Evolutionary conservation across 2,797 vertebrate species (phyloP), one percentile per base, ranked within the genome.

Genomic region (Rhabdomys pumilio): DNA sequence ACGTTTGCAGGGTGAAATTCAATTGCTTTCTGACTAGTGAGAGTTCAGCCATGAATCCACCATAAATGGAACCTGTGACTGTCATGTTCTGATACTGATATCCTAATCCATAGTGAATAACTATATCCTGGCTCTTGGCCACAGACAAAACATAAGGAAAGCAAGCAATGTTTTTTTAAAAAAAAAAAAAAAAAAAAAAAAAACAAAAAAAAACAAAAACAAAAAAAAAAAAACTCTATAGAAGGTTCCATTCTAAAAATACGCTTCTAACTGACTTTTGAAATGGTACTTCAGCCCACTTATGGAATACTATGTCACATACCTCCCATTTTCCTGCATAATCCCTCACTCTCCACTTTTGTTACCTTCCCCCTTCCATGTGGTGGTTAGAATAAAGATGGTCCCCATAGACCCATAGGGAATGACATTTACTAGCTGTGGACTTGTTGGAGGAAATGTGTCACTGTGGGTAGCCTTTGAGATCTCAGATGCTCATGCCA

Each of bases 121-220:
- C 80, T 80, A 24, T 80, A 61, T 72, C 90, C 79, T 50, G 55
- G 77, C 69, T 87, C 72, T 85, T 92, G 61, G 57, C 63, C 57
- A 53, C 31, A 61, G 44, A 59, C 81, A 69, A 53, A 79, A 65
- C 31, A 47, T 65, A 82, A 44, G 19, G 20, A 93, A 95, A 86
- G 10, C 31, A 91, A 90, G 61, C 15, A 50, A 19, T 75, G 34
- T 96, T 95, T 44, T 96, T 95, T 44, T 44, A 6, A 44, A 44
- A 44, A 6, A 44, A 44, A 44, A 6, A 44, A 44, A 44, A 44
- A 44, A 44, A 44, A 44, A 44, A 44, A 44, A 44, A 38, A 38
- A 38, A 38, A 38, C n/a, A n/a, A n/a, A n/a, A n/a, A n/a, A 44
- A 44, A 44, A 44, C 3, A 44, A 44, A 44, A 44, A 44, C 3